Evolutionary conservation across 2,797 vertebrate genomes (phyloP).

Genomic region (Tangara arthus): DNA sequence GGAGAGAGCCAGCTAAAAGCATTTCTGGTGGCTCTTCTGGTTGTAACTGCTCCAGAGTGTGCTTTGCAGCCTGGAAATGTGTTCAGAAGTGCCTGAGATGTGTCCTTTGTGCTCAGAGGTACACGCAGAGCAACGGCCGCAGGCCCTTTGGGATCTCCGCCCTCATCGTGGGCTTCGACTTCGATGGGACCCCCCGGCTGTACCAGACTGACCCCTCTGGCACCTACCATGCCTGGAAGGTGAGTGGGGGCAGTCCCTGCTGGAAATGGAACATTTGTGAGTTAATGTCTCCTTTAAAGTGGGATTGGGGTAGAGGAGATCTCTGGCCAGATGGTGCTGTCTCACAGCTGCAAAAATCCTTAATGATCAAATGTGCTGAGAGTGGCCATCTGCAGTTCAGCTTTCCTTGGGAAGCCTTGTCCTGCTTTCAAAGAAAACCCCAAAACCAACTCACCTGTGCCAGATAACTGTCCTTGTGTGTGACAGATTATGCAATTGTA

Average conservation of each 20-base stretch:
- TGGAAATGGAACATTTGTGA: background rate
- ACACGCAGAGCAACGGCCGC: slow-evolving; percentile 86
- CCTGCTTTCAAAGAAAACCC: background rate
- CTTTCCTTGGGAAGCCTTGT: background rate
- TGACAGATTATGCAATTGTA: background rate
- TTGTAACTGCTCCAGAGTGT: background rate
- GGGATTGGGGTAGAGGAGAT: background rate
- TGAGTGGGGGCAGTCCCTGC: slow-evolving; percentile 21
- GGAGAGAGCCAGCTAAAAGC: background rate
- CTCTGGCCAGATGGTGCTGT: background rate
- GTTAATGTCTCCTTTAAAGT: background rate
- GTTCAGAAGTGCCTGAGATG: background rate
- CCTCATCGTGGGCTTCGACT: slow-evolving; percentile 86
- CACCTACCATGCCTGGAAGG: slow-evolving; percentile 89
- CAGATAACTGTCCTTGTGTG: background rate
- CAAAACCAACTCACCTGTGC: background rate
- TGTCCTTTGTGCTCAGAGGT: slow-evolving; percentile 72
- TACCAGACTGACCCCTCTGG: slow-evolving; percentile 88
- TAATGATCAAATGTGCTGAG: background rate
- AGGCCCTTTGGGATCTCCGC: slow-evolving; percentile 86
- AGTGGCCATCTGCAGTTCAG: background rate
- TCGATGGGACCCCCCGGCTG: slow-evolving; percentile 83
- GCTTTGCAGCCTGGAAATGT: background rate
- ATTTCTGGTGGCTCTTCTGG: background rate
- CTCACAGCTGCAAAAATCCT: background rate